A percentile compares a stretch with the other conserved stretches of the same genome.
phyloP scores from a whole-genome alignment of 2,888 invertebrate genomes.

The Erannis defoliaria region DNA sequence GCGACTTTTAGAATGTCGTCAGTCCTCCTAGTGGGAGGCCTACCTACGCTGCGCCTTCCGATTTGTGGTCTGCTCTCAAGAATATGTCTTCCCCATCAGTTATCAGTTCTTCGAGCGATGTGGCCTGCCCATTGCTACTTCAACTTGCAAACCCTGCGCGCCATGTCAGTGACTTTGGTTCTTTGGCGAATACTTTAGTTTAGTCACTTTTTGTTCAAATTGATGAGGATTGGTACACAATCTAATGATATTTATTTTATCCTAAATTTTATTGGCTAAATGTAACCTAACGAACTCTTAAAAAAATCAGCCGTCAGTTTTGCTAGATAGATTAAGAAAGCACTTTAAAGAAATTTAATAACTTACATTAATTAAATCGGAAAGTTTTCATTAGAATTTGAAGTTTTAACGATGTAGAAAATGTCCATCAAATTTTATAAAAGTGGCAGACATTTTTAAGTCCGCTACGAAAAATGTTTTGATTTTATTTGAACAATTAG shows the following conservation, averaged over 20 bases:
- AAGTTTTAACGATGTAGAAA: slow-evolving; percentile 3
- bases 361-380: slow-evolving; percentile 7
- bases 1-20: no score
- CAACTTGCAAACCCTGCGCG: no score
- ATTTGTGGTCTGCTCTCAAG: no score
- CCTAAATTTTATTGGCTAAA: neutral
- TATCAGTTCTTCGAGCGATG: no score
- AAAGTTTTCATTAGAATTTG: slow-evolving; percentile 7
- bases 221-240: no score
- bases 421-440: slow-evolving; percentile 4
- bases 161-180: no score
- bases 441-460: neutral
- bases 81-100: no score
- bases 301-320: slow-evolving; percentile 9
- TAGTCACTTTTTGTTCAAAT: no score
- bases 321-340: slow-evolving; percentile 12
- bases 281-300: neutral
- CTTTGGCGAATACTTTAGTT: no score
- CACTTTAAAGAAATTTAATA: slow-evolving; percentile 10
- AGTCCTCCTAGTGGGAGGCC: no score
- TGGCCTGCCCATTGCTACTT: no score
- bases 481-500: slow-evolving; percentile 6
- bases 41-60: no score
- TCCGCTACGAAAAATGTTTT: neutral
- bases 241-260: neutral